phyloP scores from a whole-genome alignment of 2,797 vertebrate genomes.

The Limnodromus scolopaceus region DNA sequence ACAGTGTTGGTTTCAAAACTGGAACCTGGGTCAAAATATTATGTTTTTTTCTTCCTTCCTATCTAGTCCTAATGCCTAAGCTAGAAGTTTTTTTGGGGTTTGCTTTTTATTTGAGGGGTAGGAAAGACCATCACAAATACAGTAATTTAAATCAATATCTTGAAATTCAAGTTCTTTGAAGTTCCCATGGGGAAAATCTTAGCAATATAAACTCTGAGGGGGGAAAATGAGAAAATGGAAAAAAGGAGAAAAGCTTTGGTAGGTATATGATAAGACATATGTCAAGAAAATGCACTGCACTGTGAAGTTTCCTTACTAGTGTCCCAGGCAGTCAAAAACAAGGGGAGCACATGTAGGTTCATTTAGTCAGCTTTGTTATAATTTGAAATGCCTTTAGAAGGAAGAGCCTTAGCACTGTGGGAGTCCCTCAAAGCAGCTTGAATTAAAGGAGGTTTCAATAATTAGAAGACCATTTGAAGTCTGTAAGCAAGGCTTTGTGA shows the following conservation, averaged over 20 bases:
- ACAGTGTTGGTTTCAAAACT: background rate
- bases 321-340: background rate
- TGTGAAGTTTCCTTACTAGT: background rate
- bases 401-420: background rate
- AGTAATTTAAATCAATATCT: background rate
- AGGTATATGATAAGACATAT: background rate
- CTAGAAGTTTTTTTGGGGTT: background rate
- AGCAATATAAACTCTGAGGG: background rate
- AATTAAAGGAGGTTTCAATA: background rate
- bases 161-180: background rate
- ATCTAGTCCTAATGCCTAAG: background rate
- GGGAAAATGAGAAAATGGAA: background rate
- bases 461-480: conserved; percentile 2
- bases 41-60: background rate
- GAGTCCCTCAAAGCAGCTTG: background rate
- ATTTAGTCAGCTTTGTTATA: background rate
- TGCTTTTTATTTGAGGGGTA: background rate
- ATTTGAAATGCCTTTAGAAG: background rate
- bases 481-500: conserved; percentile 6
- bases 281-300: background rate
- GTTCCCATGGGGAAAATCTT: background rate
- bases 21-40: background rate
- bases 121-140: background rate
- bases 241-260: background rate
- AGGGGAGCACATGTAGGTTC: background rate